These are phyloP conservation scores for Calameuta pallipes DNA, from an alignment of 2,888 invertebrate species.

Conservation along the genomic window DNA sequence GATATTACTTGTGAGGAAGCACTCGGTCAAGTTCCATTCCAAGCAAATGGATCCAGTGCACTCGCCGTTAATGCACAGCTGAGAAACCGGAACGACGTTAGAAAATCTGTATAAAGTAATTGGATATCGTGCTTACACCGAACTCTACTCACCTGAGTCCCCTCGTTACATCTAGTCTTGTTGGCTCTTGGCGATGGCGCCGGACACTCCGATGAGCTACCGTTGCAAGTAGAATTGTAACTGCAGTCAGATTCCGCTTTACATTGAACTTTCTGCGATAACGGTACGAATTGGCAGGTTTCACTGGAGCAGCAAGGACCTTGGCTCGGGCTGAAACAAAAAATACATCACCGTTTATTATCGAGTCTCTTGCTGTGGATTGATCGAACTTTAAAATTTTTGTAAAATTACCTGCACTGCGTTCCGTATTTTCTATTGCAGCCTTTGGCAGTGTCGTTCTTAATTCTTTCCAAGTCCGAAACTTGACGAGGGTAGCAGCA, in stretches of 20 bases:
- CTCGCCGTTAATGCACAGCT: slow-evolving; percentile 89
- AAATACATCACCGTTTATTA: not conserved
- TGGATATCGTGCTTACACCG: not conserved
- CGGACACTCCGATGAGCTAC: slow-evolving; percentile 89
- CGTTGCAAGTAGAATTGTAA: slow-evolving; percentile 87
- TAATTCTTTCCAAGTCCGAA: slow-evolving; percentile 75
- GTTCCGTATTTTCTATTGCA: slow-evolving; percentile 83
- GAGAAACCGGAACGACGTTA: slow-evolving; percentile 44
- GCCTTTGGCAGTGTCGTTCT: slow-evolving; percentile 79
- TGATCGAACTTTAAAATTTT: not conserved
- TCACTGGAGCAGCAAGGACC: slow-evolving; percentile 93
- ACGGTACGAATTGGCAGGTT: slow-evolving; percentile 81
- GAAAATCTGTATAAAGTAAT: not conserved
- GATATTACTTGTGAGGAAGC: slow-evolving; percentile 88
- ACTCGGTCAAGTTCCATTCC: slow-evolving; percentile 93
- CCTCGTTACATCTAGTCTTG: slow-evolving; percentile 96
- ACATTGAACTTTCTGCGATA: slow-evolving; percentile 76
- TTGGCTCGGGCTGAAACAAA: slow-evolving; percentile 86
- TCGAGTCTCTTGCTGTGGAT: not conserved
- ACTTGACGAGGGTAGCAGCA: slow-evolving; percentile 94
- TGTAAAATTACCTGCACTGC: slow-evolving; percentile 78
- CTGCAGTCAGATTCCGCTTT: slow-evolving; percentile 91
- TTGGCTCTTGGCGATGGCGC: slow-evolving; percentile 83
- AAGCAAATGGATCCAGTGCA: slow-evolving; percentile 96
- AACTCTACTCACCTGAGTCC: slow-evolving; percentile 72